Base-by-base conservation (phyloP, 1,140 invertebrate species). In the Drosophila kurseongensis region DNA sequence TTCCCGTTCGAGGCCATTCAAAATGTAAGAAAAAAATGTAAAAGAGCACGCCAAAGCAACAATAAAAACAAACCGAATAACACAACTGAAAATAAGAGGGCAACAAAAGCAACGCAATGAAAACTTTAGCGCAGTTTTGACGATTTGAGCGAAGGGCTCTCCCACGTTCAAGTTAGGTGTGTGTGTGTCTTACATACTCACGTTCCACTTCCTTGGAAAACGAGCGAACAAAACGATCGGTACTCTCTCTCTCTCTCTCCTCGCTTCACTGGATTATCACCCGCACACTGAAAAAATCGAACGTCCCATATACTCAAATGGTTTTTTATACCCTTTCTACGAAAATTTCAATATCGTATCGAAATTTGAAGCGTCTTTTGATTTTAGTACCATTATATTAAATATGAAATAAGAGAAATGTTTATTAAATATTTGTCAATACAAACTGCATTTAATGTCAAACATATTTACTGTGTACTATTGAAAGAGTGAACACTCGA, bases 121-220 rank as follows among this genome's bases (percentile, higher is more conserved):
- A 32, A 79, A 86, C 65, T 72, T 71, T 51, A 60, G 66, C 63
- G 45, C 68, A 79, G 63, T 80, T 78, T 74, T 68, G 62, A 55
- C 27, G 48, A 29, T 55, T 47, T 47, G 50, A 54, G 42, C 65
- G 61, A 86, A 85, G 82, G 81, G 79, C 83, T 86, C 83, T 88
- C 83, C 82, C 82, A 82, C 82, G 78, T 86, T 86, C 78, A 72
- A 74, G 65, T 51, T 67, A 67, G 16, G 10, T 36, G 41, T 13
- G 5, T 23, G 41, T 12, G 32, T 38, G 41, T 29, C 44, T 38
- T 47, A 45, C 48, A 52, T 42, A 51, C 18, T 50, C 63, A 78
- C 63, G 69, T 78, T 85, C 78, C 78, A 85, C 80, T 85, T 80
- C 81, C 80, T 80, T 78, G 73, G 68, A 65, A 72, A 60, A 55